Base-by-base conservation (phyloP, 2,888 invertebrate species). In the Netelia fuscicornis region DNA sequence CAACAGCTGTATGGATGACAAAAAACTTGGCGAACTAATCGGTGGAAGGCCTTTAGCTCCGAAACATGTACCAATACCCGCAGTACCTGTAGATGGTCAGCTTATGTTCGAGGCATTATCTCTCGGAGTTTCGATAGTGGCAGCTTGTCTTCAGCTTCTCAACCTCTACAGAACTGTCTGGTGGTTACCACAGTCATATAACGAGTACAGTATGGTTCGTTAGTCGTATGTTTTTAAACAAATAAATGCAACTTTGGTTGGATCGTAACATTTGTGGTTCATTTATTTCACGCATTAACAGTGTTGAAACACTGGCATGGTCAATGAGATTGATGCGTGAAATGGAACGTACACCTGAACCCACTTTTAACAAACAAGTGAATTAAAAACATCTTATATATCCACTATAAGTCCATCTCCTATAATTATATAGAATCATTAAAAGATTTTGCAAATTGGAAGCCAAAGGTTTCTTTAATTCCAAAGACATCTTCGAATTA, bases 121-220 rank as follows among this genome's bases (percentile, higher is more conserved):
- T 92, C 97, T 98, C 93, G 94, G 97, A 11, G 98, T 98, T 92
- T 97, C 97, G 0, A 94, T 97, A 37, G 95, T 97, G 62, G 96
- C 97, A 0, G 96, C 98, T 25, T 97, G 96, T 77, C 95, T 99
- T 79, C 99, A 99, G 94, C 98, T 98, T 92, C 95, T 99, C 60
- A 98, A 99, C 94, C 95, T 99, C 54, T 99, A 99, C 92, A 96
- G 98, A 89, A 98, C 98, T 1, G 97, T 98, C 13, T 99, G 99
- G 98, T 99, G 99, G 99, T 94, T 99, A 75, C 98, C 98, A 0
- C 97, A 99, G 92, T 98, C 98, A 0, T 97, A 98, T 92, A 97
- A 97, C 83, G 96, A 96, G 90, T 97, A 98, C 92, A 97, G 98
- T 83, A 96, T 99, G 96, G 99, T 98, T 94, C 94, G 95, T 5